Evolutionary conservation across 2,888 invertebrate species (phyloP).

Genomic region (Mimas tiliae): DNA sequence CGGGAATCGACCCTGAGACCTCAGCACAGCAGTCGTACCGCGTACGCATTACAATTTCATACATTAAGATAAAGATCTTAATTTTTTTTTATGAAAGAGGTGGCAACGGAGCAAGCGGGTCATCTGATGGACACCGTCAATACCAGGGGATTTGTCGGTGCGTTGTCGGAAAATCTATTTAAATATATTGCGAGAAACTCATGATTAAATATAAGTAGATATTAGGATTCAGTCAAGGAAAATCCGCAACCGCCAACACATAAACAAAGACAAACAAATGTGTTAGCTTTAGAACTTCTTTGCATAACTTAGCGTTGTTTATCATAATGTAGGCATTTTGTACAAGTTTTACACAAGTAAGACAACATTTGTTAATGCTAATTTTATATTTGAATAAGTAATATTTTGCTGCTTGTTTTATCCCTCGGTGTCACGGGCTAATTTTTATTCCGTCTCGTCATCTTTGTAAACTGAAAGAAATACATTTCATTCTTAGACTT

Average conservation of each 20-base stretch:
- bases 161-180: no score
- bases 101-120: no score
- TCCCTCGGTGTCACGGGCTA: not conserved
- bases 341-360: not conserved
- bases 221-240: not conserved
- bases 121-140: no score
- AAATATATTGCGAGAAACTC: no score
- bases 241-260: no score
- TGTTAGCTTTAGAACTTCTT: not conserved
- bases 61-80: no score
- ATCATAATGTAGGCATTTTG: constrained; percentile 15
- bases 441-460: not conserved
- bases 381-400: constrained; percentile 15
- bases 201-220: not conserved
- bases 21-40: no score
- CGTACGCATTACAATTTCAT: no score
- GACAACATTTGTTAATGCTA: constrained; percentile 7
- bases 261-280: constrained; percentile 4
- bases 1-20: no score
- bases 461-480: not conserved
- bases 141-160: no score
- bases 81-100: no score
- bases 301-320: constrained; percentile 5
- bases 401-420: not conserved
- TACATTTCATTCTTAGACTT: not conserved